Evolutionary conservation across 2,113 vertebrate genomes (phyloP), one percentile per base, ranked within the genome.

Genomic region (Morone saxatilis): DNA sequence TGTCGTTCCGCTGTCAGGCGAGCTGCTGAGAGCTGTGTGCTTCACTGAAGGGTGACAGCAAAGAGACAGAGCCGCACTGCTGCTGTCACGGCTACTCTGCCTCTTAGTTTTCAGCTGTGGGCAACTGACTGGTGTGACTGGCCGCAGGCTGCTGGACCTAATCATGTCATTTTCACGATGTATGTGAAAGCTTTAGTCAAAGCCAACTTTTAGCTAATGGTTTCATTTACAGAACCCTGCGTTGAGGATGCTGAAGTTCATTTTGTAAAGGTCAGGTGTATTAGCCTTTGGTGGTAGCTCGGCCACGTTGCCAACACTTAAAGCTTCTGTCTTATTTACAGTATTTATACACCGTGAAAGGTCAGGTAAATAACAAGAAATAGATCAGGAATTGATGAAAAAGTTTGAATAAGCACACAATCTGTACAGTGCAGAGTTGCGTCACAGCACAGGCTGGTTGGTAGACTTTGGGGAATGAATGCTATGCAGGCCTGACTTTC

Each of bases 31-130:
- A 78, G 67, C 86, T 67, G 57, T n/a, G 84, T 76, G 86, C 90
- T 88, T 79, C 88, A 90, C 88, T 91, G 93, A 92, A 87, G 88
- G 88, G 87, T 91, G 93, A 94, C 94, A 88, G 88, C 56, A 57
- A 57, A 85, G 81, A 88, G 90, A 94, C 78, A 89, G 81, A 63
- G 77, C 76, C 66, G 62, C 88, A 80, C 92, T 83, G 87, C 85
- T 83, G 67, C 86, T 94, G 91, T 92, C 93, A 92, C 45, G 80
- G 86, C 80, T 79, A 76, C 67, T 90, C 84, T 81, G 45, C 66
- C 60, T 88, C 80, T 73, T 74, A 7, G 72, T 77, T 86, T 77
- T 85, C 78, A 72, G 69, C 83, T 80, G 47, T 51, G 70, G 86
- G 70, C 81, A 65, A 41, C 77, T 47, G 71, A 71, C 54, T 77